Conservation (phyloP, 2,797 vertebrate species). For the Helicolenus hilgendorfi region DNA sequence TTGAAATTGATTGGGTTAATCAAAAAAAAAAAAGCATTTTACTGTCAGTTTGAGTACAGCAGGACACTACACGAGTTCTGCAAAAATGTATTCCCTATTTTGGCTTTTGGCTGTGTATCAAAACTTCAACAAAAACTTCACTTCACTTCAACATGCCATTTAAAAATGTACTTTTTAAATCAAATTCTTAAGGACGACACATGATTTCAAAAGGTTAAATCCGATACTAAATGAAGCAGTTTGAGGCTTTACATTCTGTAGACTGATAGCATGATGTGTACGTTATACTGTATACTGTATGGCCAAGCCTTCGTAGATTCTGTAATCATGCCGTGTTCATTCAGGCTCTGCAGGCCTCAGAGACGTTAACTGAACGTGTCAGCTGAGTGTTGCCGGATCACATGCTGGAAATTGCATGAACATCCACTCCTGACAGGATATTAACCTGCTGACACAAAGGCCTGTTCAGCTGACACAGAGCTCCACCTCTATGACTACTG, state of each 20-base stretch:
- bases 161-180: background rate
- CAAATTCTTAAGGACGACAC: background rate
- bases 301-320: background rate
- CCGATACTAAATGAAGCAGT: background rate
- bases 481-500: background rate
- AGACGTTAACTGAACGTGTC: background rate
- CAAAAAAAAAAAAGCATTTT: background rate
- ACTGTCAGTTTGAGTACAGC: background rate
- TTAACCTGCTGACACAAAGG: conserved; percentile 8
- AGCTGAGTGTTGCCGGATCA: background rate
- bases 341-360: background rate
- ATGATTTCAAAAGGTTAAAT: background rate
- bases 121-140: too few species aligned
- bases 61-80: background rate
- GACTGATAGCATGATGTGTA: background rate
- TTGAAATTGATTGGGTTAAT: background rate
- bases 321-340: background rate
- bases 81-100: background rate
- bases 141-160: background rate
- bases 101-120: background rate
- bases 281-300: background rate
- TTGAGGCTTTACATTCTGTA: background rate
- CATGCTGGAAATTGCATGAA: background rate
- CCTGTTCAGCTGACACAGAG: background rate
- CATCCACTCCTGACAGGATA: conserved; percentile 13